Base-by-base conservation (phyloP, 2,113 vertebrate genomes). In the Echinops telfairi region DNA sequence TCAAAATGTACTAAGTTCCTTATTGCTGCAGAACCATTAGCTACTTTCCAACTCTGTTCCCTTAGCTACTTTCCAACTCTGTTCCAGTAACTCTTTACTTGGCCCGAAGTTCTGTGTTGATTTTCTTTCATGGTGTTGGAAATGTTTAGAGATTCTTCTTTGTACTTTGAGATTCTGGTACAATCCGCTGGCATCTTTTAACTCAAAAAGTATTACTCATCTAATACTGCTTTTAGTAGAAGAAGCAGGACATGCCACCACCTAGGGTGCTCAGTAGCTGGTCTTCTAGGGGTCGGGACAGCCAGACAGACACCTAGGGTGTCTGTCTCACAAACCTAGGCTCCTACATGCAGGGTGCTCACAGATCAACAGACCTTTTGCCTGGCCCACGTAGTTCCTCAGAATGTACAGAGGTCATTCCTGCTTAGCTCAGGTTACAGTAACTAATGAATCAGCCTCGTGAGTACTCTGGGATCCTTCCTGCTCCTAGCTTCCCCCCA, bases 91-190 rank as follows among this genome's bases (percentile, higher is more conserved):
- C 36, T 89, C 92, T 90, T 68, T 71, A 83, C 81, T 83, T 83
- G 58, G 89, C 27, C n/a, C 33, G 81, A 73, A 89, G 60, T n/a
- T 91, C 75, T 92, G 81, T 94, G 31, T 79, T 86, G 84, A 36
- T 62, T 94, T 68, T 89, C 75, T 92, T 78, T 81, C 76, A 76
- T 40, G 20, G n/a, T 80, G 23, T 31, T 93, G 36, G 62, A 94
- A 95, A 93, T 62, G 94, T 76, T 38, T 91, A 38, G 73, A 86
- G 33, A 94, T 62, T 77, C 64, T 88, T 91, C 71, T 95, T 86
- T 91, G 58, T 53, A 53, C 47, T 53, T 53, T 53, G 47, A 53
- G 47, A 53, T 89, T 85, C 64, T 89, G 38, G 87, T 89, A 91
- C 58, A 94, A 43, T 80, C 91, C 91, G 53, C 9, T 80, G 76